phyloP scores from a whole-genome alignment of 2,113 vertebrate species.

The Paedocypris sp. region DNA sequence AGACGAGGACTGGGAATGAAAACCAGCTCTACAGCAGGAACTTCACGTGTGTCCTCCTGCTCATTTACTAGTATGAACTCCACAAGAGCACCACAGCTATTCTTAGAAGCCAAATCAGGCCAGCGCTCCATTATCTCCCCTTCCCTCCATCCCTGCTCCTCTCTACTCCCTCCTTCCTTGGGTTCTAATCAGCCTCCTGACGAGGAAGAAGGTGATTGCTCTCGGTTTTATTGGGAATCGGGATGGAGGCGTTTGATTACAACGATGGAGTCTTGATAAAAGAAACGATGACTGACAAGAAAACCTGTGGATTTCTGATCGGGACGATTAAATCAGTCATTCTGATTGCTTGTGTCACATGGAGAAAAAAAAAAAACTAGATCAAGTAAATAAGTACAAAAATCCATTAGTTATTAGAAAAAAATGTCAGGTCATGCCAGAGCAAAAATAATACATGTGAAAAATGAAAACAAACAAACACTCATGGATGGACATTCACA shows the following conservation, averaged over 20 bases:
- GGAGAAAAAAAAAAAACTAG: not conserved
- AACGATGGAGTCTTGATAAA: not conserved
- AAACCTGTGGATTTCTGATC: not conserved
- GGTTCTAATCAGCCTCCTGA: slow-evolving; percentile 24
- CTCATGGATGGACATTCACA: too few species aligned
- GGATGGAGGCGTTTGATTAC: slow-evolving; percentile 26
- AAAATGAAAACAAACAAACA: too few species aligned
- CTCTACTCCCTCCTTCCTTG: not conserved
- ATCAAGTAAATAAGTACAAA: too few species aligned
- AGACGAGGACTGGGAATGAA: slow-evolving; percentile 5
- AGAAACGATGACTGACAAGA: slow-evolving; percentile 5
- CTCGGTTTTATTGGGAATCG: not conserved
- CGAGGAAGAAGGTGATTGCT: slow-evolving; percentile 4
- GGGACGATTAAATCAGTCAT: not conserved
- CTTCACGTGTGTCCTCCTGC: slow-evolving; percentile 4
- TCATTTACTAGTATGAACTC: slow-evolving; percentile 25
- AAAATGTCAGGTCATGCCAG: too few species aligned
- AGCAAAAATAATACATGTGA: too few species aligned
- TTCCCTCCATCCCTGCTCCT: not conserved
- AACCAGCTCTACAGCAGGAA: not conserved
- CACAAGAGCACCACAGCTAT: slow-evolving; percentile 32
- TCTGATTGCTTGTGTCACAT: not conserved
- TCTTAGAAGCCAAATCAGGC: slow-evolving; percentile 49
- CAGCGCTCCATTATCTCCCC: slow-evolving; percentile 26
- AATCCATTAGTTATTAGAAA: too few species aligned